phyloP scores from a whole-genome alignment of 2,113 vertebrate species.

The Aegotheles bennettii region DNA sequence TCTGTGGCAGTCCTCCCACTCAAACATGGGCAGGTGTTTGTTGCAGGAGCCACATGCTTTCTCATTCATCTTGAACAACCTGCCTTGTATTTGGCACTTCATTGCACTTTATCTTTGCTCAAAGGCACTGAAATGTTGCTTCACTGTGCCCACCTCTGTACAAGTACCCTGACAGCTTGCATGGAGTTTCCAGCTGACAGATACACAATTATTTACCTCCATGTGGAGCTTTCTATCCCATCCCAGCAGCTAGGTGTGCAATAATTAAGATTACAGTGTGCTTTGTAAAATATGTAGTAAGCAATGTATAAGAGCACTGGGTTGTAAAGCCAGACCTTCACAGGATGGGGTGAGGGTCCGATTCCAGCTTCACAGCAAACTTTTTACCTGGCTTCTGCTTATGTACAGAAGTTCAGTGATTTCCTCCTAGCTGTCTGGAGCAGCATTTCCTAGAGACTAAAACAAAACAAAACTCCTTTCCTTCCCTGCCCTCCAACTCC shows the following conservation, averaged over 20 bases:
- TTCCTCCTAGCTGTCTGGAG: not conserved
- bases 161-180: not conserved
- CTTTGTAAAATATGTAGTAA: not conserved
- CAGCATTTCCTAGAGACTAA: not conserved
- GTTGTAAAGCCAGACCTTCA: not conserved
- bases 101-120: not conserved
- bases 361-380: not conserved
- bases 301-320: fast-evolving
- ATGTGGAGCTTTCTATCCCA: not conserved
- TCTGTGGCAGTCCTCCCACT: not conserved
- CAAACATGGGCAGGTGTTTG: fast-evolving
- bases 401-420: not conserved
- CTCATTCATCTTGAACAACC: not conserved
- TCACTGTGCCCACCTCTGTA: not conserved
- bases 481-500: not conserved
- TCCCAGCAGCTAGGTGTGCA: not conserved
- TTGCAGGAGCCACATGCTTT: not conserved
- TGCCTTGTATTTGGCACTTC: not conserved
- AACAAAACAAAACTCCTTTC: not conserved
- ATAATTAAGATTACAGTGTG: not conserved
- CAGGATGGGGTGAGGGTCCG: fast-evolving
- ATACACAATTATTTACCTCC: not conserved
- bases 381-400: not conserved
- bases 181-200: not conserved
- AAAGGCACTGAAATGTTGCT: fast-evolving